Percentiles rank a stretch among this genome's conserved stretches.
Evolutionary conservation across 2,113 vertebrate genomes (phyloP).

Genomic region (Uria aalge): DNA sequence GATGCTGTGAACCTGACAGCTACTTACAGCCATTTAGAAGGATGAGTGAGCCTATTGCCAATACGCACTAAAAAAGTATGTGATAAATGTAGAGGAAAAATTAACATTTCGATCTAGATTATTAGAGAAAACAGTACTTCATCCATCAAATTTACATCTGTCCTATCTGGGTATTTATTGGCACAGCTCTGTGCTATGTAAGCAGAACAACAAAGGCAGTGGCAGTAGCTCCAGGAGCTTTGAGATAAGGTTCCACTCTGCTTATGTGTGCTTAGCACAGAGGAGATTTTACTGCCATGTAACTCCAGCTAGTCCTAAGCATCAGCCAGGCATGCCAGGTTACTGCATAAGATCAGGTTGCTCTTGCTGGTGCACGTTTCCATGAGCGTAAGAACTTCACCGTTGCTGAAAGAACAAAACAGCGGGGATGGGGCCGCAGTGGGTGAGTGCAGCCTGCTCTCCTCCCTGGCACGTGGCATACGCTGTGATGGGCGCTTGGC

Average conservation of each 20-base stretch:
- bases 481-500: neutral
- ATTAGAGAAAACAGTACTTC: constrained; percentile 17
- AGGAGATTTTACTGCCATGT: neutral
- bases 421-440: neutral
- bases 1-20: neutral
- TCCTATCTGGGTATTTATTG: neutral
- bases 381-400: neutral
- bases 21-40: neutral
- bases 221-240: neutral
- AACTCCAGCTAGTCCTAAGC: neutral
- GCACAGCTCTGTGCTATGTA: neutral
- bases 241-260: neutral
- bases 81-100: constrained; percentile 1
- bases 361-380: neutral
- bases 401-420: neutral
- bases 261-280: neutral
- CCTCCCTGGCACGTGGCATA: neutral
- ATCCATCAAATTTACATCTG: constrained; percentile 18
- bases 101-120: constrained; percentile 4
- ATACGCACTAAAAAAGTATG: neutral
- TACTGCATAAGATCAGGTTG: neutral
- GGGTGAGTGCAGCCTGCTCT: neutral
- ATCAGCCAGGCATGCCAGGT: neutral
- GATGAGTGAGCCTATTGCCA: neutral
- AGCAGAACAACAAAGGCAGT: neutral